Conservation (phyloP, 2,113 vertebrate species). For the Eclectus roratus region DNA sequence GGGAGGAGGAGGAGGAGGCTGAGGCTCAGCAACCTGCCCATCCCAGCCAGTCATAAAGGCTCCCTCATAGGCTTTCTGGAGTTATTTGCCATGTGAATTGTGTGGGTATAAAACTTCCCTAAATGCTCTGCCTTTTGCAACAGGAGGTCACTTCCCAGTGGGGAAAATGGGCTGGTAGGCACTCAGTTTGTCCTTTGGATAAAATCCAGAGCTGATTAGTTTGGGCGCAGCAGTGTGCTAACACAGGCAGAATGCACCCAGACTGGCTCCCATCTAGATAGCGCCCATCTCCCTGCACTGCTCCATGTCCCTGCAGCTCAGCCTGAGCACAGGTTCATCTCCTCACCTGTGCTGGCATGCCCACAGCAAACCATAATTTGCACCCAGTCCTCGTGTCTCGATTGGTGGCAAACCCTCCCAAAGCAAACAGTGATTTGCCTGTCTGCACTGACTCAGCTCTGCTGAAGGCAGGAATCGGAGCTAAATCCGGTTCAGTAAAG, state of each 20-base stretch:
- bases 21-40: neutral
- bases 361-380: neutral
- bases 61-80: neutral
- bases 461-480: neutral
- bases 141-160: neutral
- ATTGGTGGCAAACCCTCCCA: neutral
- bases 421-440: constrained; percentile 25
- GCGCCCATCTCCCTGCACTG: neutral
- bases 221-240: neutral
- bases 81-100: neutral
- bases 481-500: neutral
- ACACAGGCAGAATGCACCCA: constrained; percentile 17
- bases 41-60: neutral
- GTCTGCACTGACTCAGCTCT: constrained; percentile 37
- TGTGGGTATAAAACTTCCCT: neutral
- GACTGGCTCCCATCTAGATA: neutral
- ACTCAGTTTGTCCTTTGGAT: neutral
- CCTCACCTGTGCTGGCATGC: neutral
- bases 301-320: fast-evolving
- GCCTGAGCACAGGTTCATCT: fast-evolving
- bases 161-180: neutral
- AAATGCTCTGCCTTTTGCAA: neutral
- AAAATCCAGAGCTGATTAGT: neutral
- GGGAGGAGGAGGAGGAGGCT: neutral
- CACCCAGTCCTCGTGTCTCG: neutral